Evolutionary conservation across 1,140 invertebrate species (phyloP).

Genomic region (Aphelenchoides besseyi): DNA sequence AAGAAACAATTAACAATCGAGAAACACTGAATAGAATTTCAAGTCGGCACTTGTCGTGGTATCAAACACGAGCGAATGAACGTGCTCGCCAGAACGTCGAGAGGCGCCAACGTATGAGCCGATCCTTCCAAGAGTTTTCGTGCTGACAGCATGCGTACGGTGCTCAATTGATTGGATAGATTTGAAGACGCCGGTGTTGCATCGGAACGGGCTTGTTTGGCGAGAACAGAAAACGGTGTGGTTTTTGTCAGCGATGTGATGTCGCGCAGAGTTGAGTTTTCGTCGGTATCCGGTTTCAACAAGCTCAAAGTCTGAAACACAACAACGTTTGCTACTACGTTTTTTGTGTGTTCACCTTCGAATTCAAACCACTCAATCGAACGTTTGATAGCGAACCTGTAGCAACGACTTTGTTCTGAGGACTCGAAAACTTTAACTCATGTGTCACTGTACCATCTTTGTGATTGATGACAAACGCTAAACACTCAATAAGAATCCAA

Average conservation of each 20-base stretch:
- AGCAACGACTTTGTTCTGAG: constrained; percentile 24
- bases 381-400: constrained; percentile 19
- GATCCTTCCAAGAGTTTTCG: constrained; percentile 28
- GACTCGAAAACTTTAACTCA: not conserved
- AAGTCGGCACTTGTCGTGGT: not conserved
- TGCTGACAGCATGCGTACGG: constrained; percentile 18
- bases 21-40: not conserved
- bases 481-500: constrained; percentile 6
- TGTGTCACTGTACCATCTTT: not conserved
- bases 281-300: constrained; percentile 26
- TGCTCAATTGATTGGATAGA: not conserved
- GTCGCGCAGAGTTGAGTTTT: constrained; percentile 28
- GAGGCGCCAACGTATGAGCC: constrained; percentile 25
- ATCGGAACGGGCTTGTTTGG: constrained; percentile 21
- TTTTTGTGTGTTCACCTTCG: not conserved
- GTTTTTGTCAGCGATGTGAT: constrained; percentile 5
- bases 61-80: constrained; percentile 25
- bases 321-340: not conserved
- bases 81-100: constrained; percentile 3
- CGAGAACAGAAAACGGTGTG: constrained; percentile 31
- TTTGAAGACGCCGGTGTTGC: not conserved
- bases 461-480: not conserved
- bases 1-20: constrained; percentile 8
- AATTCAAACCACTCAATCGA: constrained; percentile 23
- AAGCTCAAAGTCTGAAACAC: constrained; percentile 17